Evolutionary conservation across 2,888 invertebrate genomes (phyloP), one percentile per base, ranked within the genome.

Genomic region (Ceramica pisi): DNA sequence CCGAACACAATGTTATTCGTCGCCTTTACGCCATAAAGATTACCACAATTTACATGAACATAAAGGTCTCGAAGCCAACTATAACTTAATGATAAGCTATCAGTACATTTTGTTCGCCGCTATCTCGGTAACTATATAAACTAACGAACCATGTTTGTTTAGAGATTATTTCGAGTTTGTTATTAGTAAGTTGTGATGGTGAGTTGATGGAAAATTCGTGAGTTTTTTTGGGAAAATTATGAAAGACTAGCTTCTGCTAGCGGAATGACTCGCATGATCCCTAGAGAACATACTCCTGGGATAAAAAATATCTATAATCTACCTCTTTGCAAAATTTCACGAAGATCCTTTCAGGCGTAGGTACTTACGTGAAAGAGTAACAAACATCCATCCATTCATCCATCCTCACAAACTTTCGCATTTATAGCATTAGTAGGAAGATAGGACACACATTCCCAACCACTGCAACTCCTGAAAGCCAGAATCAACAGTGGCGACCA

Each of bases 61-160:
- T 67, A 59, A 81, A 81, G 64, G 53, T 60, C 61, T 70, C 63
- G 50, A 46, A 56, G 60, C 67, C 83, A 53, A 63, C 65, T 50
- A 71, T 66, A 80, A 64, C 46, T 75, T 61, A 46, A 55, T 50
- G 81, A 83, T 80, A 72, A 31, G 38, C 41, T 84, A 85, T 84
- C 84, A 46, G 57, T 81, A 78, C 86, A 84, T 85, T 84, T 85
- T 82, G 80, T 82, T 70, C 83, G 61, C 19, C 56, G 70, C 64
- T 84, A 84, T 85, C 86, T 79, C 63, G 21, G 64, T 48, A 81
- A 85, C 86, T 83, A 79, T 84, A 83, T 85, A 78, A 82, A 80
- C 73, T 83, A 85, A 73, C 71, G 64, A 41, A 68, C 46, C 82
- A 31, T 81, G 83, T 81, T 81, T 83, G 81, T 72, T 64, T 63